Evolutionary conservation across 2,888 invertebrate genomes (phyloP).

Genomic region (Daptonema setosum): DNA sequence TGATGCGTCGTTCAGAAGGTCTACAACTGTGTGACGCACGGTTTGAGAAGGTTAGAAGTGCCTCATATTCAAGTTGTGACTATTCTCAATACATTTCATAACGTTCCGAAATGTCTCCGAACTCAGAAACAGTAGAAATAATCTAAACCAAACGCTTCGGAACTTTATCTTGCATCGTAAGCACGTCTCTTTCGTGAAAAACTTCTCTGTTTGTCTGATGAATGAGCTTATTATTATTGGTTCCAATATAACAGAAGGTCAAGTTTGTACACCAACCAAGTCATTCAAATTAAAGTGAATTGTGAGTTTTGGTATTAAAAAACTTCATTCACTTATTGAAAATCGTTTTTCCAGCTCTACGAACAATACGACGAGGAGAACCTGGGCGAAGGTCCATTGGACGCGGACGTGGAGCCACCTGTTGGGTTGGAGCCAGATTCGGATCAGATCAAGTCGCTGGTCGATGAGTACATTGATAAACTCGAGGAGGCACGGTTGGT

Average conservation of each 20-base stretch:
- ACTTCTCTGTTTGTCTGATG: too few relatives aligned
- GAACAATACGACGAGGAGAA: slow-evolving; percentile 66
- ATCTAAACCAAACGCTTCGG: too few relatives aligned
- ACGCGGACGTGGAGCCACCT: slow-evolving; percentile 43
- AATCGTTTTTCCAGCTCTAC: slow-evolving; percentile 39
- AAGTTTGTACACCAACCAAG: too few relatives aligned
- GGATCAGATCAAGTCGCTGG: slow-evolving; percentile 46
- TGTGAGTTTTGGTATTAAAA: not conserved
- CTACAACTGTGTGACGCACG: slow-evolving; percentile 57
- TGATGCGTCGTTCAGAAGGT: slow-evolving; percentile 60
- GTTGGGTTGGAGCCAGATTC: slow-evolving; percentile 49
- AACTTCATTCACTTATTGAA: not conserved
- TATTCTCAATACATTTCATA: not conserved
- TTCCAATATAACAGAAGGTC: too few relatives aligned
- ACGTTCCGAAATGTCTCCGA: too few relatives aligned
- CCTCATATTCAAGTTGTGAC: not conserved
- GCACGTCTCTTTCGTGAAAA: too few relatives aligned
- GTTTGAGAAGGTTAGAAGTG: slow-evolving; percentile 52
- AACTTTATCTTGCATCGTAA: too few relatives aligned
- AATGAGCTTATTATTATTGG: too few relatives aligned
- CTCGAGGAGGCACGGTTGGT: slow-evolving; percentile 29
- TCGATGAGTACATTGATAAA: slow-evolving; percentile 49
- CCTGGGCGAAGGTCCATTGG: slow-evolving; percentile 55
- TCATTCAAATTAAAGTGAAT: too few relatives aligned
- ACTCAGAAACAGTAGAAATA: too few relatives aligned